These are phyloP conservation scores for Numenius arquata DNA, from an alignment of 2,113 vertebrate species.

Conservation along the genomic window DNA sequence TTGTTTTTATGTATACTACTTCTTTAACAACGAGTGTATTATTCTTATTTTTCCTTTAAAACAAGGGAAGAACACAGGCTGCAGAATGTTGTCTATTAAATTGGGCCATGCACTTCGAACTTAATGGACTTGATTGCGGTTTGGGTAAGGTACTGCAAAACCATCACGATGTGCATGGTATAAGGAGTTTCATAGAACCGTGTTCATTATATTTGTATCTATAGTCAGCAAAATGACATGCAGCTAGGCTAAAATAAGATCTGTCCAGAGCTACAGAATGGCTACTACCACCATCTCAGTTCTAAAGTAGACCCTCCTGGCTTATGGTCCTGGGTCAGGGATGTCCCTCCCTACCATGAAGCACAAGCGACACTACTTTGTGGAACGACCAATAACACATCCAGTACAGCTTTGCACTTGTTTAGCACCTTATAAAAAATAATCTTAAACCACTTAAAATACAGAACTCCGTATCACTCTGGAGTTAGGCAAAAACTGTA, in stretches of 20 bases:
- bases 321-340: neutral
- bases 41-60: neutral
- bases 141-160: neutral
- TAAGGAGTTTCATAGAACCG: neutral
- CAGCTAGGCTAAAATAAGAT: neutral
- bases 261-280: neutral
- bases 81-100: neutral
- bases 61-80: neutral
- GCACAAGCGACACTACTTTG: rapidly evolving
- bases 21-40: neutral
- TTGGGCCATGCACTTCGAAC: neutral
- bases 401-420: rapidly evolving
- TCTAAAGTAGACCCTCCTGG: neutral
- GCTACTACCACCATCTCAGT: neutral
- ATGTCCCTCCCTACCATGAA: rapidly evolving
- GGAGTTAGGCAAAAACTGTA: neutral
- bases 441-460: neutral
- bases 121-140: neutral
- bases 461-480: neutral
- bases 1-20: neutral
- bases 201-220: neutral
- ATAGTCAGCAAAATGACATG: neutral
- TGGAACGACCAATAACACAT: neutral
- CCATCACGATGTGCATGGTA: neutral
- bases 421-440: neutral